phyloP scores from a whole-genome alignment of 37 sponge, comb jelly and placozoan species.

The Petrosia ficiformis region DNA sequence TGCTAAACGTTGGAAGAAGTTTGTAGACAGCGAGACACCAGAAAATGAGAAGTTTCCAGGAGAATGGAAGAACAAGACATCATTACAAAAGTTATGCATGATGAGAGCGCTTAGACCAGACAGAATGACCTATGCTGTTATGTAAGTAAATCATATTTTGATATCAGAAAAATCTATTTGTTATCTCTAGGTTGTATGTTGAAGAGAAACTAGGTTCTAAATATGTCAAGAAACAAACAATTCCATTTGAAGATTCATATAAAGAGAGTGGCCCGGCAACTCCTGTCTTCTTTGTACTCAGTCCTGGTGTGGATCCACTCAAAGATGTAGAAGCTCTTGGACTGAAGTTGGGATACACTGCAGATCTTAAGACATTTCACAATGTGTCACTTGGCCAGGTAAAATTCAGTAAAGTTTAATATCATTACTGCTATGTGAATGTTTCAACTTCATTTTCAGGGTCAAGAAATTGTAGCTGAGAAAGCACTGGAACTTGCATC shows the following conservation, averaged over 20 bases:
- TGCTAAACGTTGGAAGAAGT: constrained; percentile 99
- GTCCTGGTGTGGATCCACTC: constrained; percentile 98
- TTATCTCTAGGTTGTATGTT: constrained; percentile 94
- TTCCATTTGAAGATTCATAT: constrained; percentile 93
- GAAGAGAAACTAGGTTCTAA: constrained; percentile 94
- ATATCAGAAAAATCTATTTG: too few relatives aligned
- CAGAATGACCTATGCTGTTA: constrained; percentile 98
- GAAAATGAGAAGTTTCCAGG: constrained; percentile 99
- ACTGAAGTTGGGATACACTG: constrained; percentile 90
- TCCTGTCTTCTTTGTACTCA: constrained; percentile 98
- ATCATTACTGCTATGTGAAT: too few relatives aligned
- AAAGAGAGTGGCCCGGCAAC: constrained; percentile 97
- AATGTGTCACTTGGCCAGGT: constrained; percentile 99
- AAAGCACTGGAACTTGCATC: constrained; percentile 91
- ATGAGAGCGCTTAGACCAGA: constrained; percentile 96
- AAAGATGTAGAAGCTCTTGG: constrained; percentile 98
- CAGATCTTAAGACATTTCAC: constrained; percentile 85
- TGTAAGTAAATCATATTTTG: constrained; percentile 27
- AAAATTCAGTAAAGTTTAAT: too few relatives aligned
- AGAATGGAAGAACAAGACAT: constrained; percentile 98
- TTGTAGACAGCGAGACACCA: constrained; percentile 97
- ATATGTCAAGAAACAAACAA: constrained; percentile 84
- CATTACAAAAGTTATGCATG: constrained; percentile 98
- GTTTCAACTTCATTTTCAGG: too few relatives aligned
- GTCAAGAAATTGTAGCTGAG: constrained; percentile 98